Base-by-base conservation (phyloP, 35 echinoderm and acorn worm genomes). In the Patiria miniata region DNA sequence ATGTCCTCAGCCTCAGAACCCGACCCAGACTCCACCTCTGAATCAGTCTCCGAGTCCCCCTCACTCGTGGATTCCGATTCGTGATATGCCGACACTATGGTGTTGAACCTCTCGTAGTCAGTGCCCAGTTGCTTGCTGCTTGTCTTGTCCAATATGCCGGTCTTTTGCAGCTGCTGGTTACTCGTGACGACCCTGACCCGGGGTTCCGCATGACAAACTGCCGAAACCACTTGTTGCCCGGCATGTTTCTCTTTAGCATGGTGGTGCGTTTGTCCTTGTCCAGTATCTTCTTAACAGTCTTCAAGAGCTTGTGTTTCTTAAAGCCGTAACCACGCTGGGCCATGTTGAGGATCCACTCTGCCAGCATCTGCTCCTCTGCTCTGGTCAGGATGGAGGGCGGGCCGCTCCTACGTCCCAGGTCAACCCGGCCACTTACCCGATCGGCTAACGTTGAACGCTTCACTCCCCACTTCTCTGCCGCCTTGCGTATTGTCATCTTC, bases 241-340 rank as follows among this genome's bases (percentile, higher is more conserved):
- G 65, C 65, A 73, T 73, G 65, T 73, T 73, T 8, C 26, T 30
- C 26, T 73, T 73, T 14, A 73, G 65, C 7, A 73, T 73, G 26
- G 65, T 73, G 26, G 23, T 73, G 10, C 65, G 65, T 23, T 73
- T 73, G n/a, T 73, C 65, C 65, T 73, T 73, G 65, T 73, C 65
- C 65, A 73, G 34, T 2, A 73, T 73, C 65, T 73, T 73, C 65
- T 73, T 73, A 5, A 73, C 65, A 73, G 65, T 73, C 29, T 36
- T 73, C 21, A 73, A 23, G 19, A 73, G 65, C 34, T 73, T 73
- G 19, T 73, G 23, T 23, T 73, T 73, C 26, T 73, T 73, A 23
- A 73, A 26, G 23, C 65, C 65, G 65, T 73, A 73, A 23, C 65
- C 65, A 14, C 65, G 65, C 8, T 73, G 65, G 19, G 65, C 65